phyloP scores from a whole-genome alignment of 2,888 invertebrate genomes.

The Dermolepida albohirtum region DNA sequence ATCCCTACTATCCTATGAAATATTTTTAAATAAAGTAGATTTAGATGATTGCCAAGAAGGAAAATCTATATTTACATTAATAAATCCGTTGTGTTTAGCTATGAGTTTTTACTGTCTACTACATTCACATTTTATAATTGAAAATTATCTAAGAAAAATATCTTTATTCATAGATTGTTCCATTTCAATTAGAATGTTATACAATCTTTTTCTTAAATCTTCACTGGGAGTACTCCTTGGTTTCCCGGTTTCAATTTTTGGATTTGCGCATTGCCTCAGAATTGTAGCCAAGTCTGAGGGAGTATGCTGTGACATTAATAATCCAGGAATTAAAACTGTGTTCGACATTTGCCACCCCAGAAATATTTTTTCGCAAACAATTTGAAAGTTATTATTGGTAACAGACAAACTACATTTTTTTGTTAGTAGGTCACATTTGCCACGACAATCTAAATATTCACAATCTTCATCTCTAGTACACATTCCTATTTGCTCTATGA shows the following conservation, averaged over 20 bases:
- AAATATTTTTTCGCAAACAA: slow-evolving; percentile 75
- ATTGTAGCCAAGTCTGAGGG: slow-evolving; percentile 70
- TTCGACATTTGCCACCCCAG: slow-evolving; percentile 74
- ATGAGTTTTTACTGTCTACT: no score
- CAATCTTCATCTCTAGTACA: slow-evolving; percentile 75
- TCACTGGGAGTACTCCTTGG: slow-evolving; percentile 66
- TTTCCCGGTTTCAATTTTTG: slow-evolving; percentile 64
- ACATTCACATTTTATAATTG: not conserved
- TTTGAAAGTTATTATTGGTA: slow-evolving; percentile 75
- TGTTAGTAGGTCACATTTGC: slow-evolving; percentile 69
- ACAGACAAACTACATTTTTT: slow-evolving; percentile 66
- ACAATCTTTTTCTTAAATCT: slow-evolving; percentile 67
- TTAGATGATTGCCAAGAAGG: no score
- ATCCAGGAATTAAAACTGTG: slow-evolving; percentile 71
- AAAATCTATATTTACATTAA: no score
- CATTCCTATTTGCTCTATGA: slow-evolving; percentile 63
- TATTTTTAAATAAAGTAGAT: no score
- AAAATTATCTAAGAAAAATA: slow-evolving; percentile 50
- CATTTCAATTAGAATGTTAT: slow-evolving; percentile 68
- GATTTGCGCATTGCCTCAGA: slow-evolving; percentile 72
- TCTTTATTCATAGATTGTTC: slow-evolving; percentile 61
- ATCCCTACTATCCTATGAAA: no score
- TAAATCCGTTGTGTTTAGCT: no score
- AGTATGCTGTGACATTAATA: slow-evolving; percentile 71
- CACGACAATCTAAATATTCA: slow-evolving; percentile 75